A percentile compares a stretch with the other conserved stretches of the same genome.
Conservation (phyloP, 2,797 vertebrate species). For the Pristis pectinata region DNA sequence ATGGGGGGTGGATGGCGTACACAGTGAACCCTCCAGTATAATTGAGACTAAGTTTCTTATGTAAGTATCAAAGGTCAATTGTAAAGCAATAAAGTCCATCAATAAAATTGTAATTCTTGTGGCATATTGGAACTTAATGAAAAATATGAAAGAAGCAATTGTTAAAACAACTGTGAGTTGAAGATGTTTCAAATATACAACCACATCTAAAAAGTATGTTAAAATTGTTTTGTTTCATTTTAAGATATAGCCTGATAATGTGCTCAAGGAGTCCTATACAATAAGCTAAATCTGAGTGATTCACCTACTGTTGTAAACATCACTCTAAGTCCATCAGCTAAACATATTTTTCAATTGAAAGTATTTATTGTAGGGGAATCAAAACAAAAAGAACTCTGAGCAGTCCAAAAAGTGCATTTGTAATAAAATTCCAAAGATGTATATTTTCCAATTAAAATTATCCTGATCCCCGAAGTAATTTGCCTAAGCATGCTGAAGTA, state of each 20-base stretch:
- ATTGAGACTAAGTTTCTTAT: background rate
- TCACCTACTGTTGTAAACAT: no score
- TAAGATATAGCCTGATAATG: background rate
- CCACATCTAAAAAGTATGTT: background rate
- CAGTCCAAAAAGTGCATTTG: background rate
- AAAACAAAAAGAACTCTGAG: background rate
- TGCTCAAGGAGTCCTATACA: background rate
- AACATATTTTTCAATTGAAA: background rate
- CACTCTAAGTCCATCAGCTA: background rate
- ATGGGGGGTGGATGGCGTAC: no score
- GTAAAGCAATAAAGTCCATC: background rate
- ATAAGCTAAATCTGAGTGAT: background rate
- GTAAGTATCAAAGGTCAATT: conserved; percentile 1
- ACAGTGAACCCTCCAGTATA: no score
- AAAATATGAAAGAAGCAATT: background rate
- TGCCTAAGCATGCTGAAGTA: background rate
- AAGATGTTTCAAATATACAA: background rate
- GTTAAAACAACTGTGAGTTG: background rate
- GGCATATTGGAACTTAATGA: background rate
- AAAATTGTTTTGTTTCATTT: background rate
- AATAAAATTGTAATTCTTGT: background rate
- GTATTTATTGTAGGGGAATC: background rate
- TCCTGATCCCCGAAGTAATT: background rate
- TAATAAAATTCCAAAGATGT: background rate
- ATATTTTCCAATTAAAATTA: background rate